phyloP scores from a whole-genome alignment of 2,797 vertebrate species.

The Nyctibius grandis region DNA sequence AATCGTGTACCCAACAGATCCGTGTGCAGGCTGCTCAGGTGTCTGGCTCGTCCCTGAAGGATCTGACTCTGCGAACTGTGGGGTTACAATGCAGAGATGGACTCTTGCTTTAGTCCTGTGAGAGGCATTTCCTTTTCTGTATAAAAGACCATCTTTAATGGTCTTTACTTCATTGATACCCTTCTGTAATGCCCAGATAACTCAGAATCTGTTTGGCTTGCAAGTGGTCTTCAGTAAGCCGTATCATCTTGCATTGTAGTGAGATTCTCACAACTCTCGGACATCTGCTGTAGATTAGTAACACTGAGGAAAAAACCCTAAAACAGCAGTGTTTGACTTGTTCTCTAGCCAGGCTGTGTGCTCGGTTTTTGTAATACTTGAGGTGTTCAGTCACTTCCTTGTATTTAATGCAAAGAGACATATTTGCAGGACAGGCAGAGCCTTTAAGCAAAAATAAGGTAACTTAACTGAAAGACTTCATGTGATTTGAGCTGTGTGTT shows the following conservation, averaged over 20 bases:
- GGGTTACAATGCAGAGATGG: rapidly evolving
- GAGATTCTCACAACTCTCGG: neutral
- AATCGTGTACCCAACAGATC: rapidly evolving
- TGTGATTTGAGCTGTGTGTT: neutral
- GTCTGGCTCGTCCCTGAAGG: neutral
- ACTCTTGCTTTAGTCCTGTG: neutral
- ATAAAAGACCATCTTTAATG: neutral
- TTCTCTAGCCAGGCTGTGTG: neutral
- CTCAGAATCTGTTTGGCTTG: neutral
- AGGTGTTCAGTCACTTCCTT: neutral
- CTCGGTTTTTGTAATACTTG: neutral
- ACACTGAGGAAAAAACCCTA: neutral
- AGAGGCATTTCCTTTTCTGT: neutral
- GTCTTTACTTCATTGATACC: too few relatives aligned
- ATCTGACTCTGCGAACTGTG: neutral
- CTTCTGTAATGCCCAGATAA: too few relatives aligned
- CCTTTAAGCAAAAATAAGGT: neutral
- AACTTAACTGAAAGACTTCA: neutral
- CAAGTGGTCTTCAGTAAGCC: neutral
- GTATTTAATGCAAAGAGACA: rapidly evolving
- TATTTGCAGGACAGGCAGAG: neutral
- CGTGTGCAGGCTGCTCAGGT: rapidly evolving
- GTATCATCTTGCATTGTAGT: rapidly evolving
- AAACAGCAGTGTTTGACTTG: neutral
- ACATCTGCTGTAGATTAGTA: neutral